Percentiles rank a stretch among this genome's conserved stretches.
Evolutionary conservation across 2,888 invertebrate genomes (phyloP).

Genomic region (Gnatocerus cornutus): DNA sequence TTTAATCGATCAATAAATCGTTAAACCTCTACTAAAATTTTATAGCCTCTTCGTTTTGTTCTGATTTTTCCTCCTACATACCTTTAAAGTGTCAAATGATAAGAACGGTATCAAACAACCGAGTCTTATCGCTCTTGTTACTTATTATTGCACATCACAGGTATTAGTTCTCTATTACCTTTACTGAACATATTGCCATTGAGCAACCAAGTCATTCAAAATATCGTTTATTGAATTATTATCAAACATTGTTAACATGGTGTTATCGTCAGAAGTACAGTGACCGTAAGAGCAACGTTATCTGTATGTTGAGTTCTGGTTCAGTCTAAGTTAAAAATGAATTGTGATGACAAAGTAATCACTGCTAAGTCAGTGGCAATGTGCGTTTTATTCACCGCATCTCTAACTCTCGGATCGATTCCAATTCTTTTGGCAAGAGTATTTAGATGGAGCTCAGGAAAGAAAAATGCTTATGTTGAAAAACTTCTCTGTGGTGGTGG

Average conservation of each 20-base stretch:
- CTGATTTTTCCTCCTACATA: too few relatives aligned
- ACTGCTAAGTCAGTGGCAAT: conserved; percentile 86
- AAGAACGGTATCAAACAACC: too few relatives aligned
- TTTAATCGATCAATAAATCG: too few relatives aligned
- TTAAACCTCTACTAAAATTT: too few relatives aligned
- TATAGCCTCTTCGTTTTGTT: too few relatives aligned
- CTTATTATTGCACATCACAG: too few relatives aligned
- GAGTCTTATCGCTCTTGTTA: too few relatives aligned
- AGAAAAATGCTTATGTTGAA: conserved; percentile 73
- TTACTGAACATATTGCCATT: too few relatives aligned
- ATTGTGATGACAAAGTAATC: conserved; percentile 26
- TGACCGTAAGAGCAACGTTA: conserved; percentile 11
- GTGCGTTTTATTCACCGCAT: conserved; percentile 83
- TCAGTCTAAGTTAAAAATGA: conserved; percentile 4
- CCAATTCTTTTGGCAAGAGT: conserved; percentile 82
- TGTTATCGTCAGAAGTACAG: conserved; percentile 12
- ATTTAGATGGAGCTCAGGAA: conserved; percentile 76
- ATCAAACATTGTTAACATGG: not conserved
- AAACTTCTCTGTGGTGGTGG: conserved; percentile 84
- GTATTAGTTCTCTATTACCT: too few relatives aligned
- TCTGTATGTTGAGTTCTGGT: not conserved
- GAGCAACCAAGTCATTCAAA: not conserved
- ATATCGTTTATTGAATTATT: not conserved
- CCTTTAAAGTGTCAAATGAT: too few relatives aligned
- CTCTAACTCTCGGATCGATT: conserved; percentile 82